A percentile compares a stretch with the other conserved stretches of the same genome.
phyloP scores from a whole-genome alignment of 2,113 vertebrate genomes.

The Bucco capensis region DNA sequence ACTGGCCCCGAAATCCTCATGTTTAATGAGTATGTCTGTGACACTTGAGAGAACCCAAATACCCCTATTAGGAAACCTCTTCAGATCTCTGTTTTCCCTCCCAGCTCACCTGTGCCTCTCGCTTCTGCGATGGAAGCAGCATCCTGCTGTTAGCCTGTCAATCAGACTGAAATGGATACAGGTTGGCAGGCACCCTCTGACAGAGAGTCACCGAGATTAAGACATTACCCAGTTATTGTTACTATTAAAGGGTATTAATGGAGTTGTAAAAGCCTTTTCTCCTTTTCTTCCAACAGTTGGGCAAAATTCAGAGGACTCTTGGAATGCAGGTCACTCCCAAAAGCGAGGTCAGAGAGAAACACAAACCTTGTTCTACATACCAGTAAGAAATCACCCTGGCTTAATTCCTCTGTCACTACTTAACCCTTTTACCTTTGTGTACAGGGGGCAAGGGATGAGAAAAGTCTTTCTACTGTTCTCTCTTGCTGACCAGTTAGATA shows the following conservation, averaged over 20 bases:
- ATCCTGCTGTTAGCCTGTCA: conserved; percentile 57
- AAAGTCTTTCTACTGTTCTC: neutral
- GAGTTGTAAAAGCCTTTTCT: neutral
- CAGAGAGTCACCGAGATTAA: conserved; percentile 21
- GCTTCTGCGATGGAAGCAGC: neutral
- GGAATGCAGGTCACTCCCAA: neutral
- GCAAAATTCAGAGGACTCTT: neutral
- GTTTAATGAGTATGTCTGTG: conserved; percentile 47
- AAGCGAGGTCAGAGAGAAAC: neutral
- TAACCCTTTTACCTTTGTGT: neutral
- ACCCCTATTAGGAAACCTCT: conserved; percentile 28
- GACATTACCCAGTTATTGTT: conserved; percentile 35
- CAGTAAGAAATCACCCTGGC: neutral
- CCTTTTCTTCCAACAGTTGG: neutral
- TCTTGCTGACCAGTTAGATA: neutral
- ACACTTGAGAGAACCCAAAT: conserved; percentile 44
- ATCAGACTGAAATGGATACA: neutral
- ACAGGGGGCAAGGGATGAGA: neutral
- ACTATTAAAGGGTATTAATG: conserved; percentile 17
- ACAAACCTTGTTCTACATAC: neutral
- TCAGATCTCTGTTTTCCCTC: conserved; percentile 39
- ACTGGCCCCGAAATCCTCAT: conserved; percentile 14
- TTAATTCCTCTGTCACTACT: neutral
- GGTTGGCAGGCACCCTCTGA: conserved; percentile 29
- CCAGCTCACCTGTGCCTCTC: conserved; percentile 49